Percentiles rank a stretch among this genome's conserved stretches.
phyloP scores from a whole-genome alignment of 2,797 vertebrate species.

The Hypotaenidia philippensis region DNA sequence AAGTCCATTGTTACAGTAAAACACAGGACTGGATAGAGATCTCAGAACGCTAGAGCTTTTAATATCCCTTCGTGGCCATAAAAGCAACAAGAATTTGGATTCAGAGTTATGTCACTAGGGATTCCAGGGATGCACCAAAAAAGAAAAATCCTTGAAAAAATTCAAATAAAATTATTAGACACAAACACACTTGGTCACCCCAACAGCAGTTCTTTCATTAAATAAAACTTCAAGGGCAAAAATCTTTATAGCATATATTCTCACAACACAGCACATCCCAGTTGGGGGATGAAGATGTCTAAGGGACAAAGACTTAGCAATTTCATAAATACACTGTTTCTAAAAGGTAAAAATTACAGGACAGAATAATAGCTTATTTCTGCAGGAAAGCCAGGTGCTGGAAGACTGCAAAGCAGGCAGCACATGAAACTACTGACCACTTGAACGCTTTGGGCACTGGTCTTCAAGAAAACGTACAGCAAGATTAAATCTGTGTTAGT shows the following conservation, averaged over 20 bases:
- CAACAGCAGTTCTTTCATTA: not conserved
- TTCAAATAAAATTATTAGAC: not conserved
- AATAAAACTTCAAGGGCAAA: not conserved
- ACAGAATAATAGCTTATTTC: not conserved
- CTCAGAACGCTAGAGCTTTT: not conserved
- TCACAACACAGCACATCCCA: not conserved
- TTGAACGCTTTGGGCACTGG: not conserved
- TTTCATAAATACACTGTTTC: not conserved
- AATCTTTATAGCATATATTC: not conserved
- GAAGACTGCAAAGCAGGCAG: not conserved
- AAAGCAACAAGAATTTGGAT: not conserved
- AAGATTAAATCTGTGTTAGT: not conserved
- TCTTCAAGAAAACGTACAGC: not conserved
- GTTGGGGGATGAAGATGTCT: accelerated
- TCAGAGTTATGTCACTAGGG: not conserved
- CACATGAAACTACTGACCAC: not conserved
- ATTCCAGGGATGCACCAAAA: not conserved
- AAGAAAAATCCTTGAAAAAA: not conserved
- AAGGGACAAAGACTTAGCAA: not conserved
- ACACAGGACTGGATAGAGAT: not conserved
- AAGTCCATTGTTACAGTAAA: not conserved
- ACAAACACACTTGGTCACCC: not conserved
- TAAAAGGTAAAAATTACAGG: not conserved
- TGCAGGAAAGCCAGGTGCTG: not conserved
- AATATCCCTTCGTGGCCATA: not conserved